Base-by-base conservation (phyloP, 2,888 invertebrate species). In the Drosophila longiperda region DNA sequence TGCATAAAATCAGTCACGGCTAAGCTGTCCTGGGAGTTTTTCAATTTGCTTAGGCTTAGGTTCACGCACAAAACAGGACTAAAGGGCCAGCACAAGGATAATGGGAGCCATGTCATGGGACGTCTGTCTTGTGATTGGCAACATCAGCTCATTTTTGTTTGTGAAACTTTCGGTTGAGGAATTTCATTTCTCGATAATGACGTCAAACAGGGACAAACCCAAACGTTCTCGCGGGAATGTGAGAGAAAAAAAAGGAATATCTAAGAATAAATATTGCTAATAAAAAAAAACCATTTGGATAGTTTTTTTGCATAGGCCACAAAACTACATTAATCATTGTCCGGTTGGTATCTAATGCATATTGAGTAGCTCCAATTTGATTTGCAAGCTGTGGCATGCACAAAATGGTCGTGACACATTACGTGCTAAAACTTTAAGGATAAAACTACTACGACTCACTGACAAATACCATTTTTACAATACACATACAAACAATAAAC, bases 161-260 rank as follows among this genome's bases (percentile, higher is more conserved):
- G 63, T 53, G 62, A 42, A 73, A 58, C 45, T 69, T 73, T 45
- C 42, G 55, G 48, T 64, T 74, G 58, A 73, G 84, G 83, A 85
- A 87, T 87, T 85, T 79, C 79, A 85, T 87, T 85, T 87, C 79
- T 78, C 87, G 78, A 82, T 83, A 83, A 71, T 66, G 71, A 38
- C 38, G 48, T 34, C 38, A 52, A 53, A 48, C 66, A 65, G 53
- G 49, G 63, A 48, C 57, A 32, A 52, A 36, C 23, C 23, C 38
- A 38, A 34, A 36, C 52, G 33, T 33, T 49, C 34, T 38, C 26
- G 32, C 61, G 57, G 60, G 74, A 66, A 73, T 78, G 69, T 52
- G 40, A 12, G 2, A 36, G 40, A 8, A 3, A n/a, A 61, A 55
- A 58, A 23, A 20, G 6, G 2, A 7, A 50, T 23, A 60, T 29